These are phyloP conservation scores for Cladopsammia gracilis DNA, from an alignment of 64 coral and sea anemone species.

Conservation along the genomic window DNA sequence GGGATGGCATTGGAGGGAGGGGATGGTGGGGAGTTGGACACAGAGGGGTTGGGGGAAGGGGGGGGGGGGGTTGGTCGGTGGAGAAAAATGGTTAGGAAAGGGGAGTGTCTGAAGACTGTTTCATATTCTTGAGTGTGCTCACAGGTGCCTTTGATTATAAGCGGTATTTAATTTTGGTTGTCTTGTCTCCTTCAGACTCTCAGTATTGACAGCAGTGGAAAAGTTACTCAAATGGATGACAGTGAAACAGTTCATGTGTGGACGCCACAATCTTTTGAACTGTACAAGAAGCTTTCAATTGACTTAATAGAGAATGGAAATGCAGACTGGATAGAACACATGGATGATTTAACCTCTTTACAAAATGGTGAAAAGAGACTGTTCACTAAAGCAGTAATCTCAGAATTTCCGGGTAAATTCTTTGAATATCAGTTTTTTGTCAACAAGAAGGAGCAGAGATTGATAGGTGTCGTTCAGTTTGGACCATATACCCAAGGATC, in stretches of 20 bases:
- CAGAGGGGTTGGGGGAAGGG: too few species aligned
- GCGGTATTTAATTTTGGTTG: not conserved
- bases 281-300: not conserved
- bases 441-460: constrained; percentile 60
- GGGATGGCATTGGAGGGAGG: too few species aligned
- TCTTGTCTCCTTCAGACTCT: constrained; percentile 14
- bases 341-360: not conserved
- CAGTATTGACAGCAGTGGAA: not conserved
- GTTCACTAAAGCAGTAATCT: constrained; percentile 70
- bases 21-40: too few species aligned
- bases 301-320: constrained; percentile 63
- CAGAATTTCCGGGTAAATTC: constrained; percentile 74
- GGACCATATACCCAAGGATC: constrained; percentile 85
- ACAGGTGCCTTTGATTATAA: too few species aligned
- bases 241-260: constrained; percentile 37
- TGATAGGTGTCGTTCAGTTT: constrained; percentile 91
- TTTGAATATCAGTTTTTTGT: constrained; percentile 88
- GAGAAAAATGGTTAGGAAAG: too few species aligned
- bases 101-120: too few species aligned
- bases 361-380: constrained; percentile 52
- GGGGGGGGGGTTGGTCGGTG: too few species aligned
- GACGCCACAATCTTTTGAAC: constrained; percentile 15
- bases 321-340: constrained; percentile 64
- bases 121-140: too few species aligned
- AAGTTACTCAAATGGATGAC: not conserved